Conservation (phyloP, 2,888 invertebrate species). For the Cataglyphis cursor region DNA sequence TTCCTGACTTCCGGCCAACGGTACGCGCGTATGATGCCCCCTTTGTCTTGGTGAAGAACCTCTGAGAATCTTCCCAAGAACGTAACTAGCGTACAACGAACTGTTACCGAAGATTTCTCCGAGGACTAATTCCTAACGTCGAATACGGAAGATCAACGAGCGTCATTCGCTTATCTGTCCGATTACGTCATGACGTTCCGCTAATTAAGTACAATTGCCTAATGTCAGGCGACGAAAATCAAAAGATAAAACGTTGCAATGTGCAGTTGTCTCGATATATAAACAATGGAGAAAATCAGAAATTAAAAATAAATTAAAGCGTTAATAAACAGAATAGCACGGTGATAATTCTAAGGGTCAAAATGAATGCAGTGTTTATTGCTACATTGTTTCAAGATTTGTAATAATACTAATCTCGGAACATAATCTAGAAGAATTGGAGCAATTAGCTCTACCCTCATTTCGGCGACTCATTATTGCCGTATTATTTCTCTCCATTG, state of each 20-base stretch:
- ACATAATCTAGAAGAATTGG: background rate
- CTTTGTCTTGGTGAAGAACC: constrained; percentile 79
- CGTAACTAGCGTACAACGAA: constrained; percentile 81
- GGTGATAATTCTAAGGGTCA: constrained; percentile 3
- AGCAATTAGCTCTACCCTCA: background rate
- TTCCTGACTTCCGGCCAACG: constrained; percentile 83
- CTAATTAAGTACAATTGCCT: constrained; percentile 32
- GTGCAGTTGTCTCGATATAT: background rate
- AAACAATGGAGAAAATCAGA: constrained; percentile 33
- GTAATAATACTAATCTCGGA: background rate
- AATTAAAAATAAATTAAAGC: constrained; percentile 33
- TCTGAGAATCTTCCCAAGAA: constrained; percentile 85
- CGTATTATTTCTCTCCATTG: background rate
- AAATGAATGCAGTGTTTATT: background rate
- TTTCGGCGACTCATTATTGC: background rate
- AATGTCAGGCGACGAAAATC: constrained; percentile 30
- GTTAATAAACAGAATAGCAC: background rate
- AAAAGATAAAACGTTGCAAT: background rate
- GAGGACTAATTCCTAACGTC: constrained; percentile 50
- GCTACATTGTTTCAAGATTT: background rate
- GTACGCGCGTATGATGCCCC: constrained; percentile 79
- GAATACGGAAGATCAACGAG: constrained; percentile 51
- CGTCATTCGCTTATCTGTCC: constrained; percentile 24
- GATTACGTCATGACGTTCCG: constrained; percentile 26
- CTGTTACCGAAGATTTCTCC: constrained; percentile 81